A percentile compares a stretch with the other conserved stretches of the same genome.
Evolutionary conservation across 2,888 invertebrate species (phyloP).

Genomic region (Spilosoma lubricipeda): DNA sequence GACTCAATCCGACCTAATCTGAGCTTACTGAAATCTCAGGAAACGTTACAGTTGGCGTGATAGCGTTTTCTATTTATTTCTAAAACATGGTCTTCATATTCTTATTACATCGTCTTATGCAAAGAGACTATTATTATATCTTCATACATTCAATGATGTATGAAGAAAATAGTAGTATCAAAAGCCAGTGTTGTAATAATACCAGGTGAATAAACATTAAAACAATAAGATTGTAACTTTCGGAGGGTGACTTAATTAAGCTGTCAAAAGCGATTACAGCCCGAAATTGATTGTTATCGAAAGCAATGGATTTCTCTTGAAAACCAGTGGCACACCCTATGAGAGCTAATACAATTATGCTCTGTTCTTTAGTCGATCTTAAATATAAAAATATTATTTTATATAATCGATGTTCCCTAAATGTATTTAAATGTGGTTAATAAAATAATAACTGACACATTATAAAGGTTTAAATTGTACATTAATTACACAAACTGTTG

Average conservation of each 20-base stretch:
- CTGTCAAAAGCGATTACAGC: not conserved
- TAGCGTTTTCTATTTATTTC: conserved; percentile 67
- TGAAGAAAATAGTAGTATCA: not conserved
- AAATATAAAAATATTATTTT: not conserved
- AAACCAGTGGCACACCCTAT: not conserved
- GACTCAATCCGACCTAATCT: conserved; percentile 77
- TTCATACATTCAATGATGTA: not conserved
- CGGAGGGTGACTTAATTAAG: not conserved
- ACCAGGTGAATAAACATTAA: not conserved
- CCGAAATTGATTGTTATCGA: not conserved
- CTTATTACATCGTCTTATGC: conserved; percentile 24
- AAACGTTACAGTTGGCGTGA: conserved; percentile 72
- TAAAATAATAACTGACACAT: too few species aligned
- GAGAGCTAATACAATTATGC: not conserved
- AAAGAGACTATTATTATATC: conserved; percentile 11
- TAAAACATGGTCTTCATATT: conserved; percentile 54
- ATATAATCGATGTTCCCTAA: too few species aligned
- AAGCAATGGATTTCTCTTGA: not conserved
- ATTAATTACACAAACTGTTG: too few species aligned
- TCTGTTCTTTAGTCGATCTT: not conserved
- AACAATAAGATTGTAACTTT: conserved; percentile 8
- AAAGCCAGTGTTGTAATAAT: conserved; percentile 8
- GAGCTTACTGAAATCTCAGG: conserved; percentile 77
- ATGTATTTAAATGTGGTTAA: too few species aligned
- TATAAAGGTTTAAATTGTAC: too few species aligned